Percentiles rank a stretch among this genome's conserved stretches.
Evolutionary conservation across 2,113 vertebrate genomes (phyloP).

Genomic region (Glareola pratincola): DNA sequence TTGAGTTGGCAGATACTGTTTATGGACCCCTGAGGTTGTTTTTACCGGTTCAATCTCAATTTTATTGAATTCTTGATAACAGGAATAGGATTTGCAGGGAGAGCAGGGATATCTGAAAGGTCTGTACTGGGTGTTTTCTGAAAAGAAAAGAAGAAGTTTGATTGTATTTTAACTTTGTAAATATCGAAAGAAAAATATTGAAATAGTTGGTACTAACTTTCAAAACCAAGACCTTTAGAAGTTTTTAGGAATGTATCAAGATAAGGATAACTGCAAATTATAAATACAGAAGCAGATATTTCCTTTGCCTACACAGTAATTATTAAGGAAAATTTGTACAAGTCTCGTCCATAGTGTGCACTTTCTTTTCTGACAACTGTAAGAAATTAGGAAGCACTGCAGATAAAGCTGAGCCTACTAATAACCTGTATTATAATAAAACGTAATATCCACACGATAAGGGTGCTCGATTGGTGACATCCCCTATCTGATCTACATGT

Average conservation of each 20-base stretch:
- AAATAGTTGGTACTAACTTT: neutral
- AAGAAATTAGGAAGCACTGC: neutral
- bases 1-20: constrained; percentile 69
- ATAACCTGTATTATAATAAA: neutral
- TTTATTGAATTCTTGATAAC: constrained; percentile 86
- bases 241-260: neutral
- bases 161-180: neutral
- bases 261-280: neutral
- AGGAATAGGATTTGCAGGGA: constrained; percentile 78
- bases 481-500: neutral
- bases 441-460: neutral
- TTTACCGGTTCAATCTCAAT: constrained; percentile 82
- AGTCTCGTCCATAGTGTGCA: neutral
- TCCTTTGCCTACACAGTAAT: neutral
- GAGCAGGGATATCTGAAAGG: constrained; percentile 75
- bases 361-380: neutral
- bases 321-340: neutral
- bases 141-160: constrained; percentile 53
- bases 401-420: neutral
- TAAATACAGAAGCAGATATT: neutral
- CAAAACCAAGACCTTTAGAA: neutral
- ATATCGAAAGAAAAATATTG: neutral
- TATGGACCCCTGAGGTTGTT: constrained; percentile 71
- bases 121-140: constrained; percentile 76
- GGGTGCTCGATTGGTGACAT: neutral